These are phyloP conservation scores for Cyanoliseus patagonus DNA, from an alignment of 2,113 vertebrate species.

Conservation along the genomic window DNA sequence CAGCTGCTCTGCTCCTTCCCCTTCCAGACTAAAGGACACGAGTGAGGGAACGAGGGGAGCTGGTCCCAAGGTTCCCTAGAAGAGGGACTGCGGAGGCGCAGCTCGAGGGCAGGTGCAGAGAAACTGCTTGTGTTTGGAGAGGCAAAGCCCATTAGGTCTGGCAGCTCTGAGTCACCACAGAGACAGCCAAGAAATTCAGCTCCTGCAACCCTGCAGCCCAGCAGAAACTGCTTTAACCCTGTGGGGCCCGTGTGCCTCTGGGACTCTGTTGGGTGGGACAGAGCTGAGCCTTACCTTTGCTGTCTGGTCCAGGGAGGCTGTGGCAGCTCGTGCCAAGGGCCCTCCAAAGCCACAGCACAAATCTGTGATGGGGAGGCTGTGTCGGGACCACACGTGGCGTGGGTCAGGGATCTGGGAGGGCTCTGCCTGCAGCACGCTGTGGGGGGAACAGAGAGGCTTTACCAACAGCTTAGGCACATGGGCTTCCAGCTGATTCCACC, in stretches of 20 bases:
- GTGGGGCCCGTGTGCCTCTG: not conserved
- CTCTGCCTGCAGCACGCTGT: slow-evolving; percentile 89
- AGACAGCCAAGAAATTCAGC: slow-evolving; percentile 39
- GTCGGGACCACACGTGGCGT: slow-evolving; percentile 87
- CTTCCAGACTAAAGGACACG: not conserved
- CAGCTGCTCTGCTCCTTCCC: not conserved
- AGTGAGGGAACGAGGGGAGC: not conserved
- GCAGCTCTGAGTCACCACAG: slow-evolving; percentile 45
- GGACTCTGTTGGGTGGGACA: fast-evolving
- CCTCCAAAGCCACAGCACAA: slow-evolving; percentile 93
- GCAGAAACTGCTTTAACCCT: not conserved
- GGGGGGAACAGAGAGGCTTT: not conserved
- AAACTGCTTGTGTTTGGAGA: not conserved
- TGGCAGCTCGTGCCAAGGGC: slow-evolving; percentile 85
- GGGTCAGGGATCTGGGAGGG: slow-evolving; percentile 81
- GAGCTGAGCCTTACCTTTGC: slow-evolving; percentile 81
- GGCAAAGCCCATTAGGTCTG: not conserved
- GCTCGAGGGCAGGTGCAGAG: not conserved
- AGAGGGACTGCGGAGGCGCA: not conserved
- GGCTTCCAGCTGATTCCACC: not conserved
- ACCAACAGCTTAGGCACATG: fast-evolving
- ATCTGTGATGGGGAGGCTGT: slow-evolving; percentile 94
- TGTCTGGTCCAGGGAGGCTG: slow-evolving; percentile 92
- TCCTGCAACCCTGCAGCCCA: not conserved
- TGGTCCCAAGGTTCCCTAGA: not conserved